Evolutionary conservation across 2,888 invertebrate genomes (phyloP).

Genomic region (Parnassius orleans): DNA sequence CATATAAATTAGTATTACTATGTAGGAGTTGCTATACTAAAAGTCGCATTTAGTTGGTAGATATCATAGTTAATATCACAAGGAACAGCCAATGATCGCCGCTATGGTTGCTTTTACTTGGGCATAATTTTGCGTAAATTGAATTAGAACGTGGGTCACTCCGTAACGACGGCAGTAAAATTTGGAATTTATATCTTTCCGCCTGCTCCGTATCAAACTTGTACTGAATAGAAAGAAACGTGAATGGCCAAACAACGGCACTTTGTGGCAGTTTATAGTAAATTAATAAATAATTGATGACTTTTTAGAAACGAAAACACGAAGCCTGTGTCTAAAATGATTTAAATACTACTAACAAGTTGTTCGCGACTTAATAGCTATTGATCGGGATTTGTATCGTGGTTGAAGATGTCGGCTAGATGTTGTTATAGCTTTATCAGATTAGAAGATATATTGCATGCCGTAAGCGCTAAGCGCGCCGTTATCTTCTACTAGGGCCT

Average conservation of each 20-base stretch:
- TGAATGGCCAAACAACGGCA: neutral
- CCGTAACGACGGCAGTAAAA: conserved; percentile 12
- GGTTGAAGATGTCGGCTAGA: too few relatives aligned
- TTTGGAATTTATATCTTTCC: conserved; percentile 15
- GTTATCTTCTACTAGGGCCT: too few relatives aligned
- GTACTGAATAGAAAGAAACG: neutral
- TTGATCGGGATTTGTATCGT: too few relatives aligned
- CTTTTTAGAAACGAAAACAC: too few relatives aligned
- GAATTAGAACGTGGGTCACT: conserved; percentile 12
- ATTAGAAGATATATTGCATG: too few relatives aligned
- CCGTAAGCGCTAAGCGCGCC: too few relatives aligned
- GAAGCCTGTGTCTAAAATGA: too few relatives aligned
- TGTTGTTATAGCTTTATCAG: too few relatives aligned
- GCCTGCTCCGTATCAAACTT: neutral
- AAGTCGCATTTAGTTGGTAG: conserved; percentile 1
- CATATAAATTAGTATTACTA: conserved; percentile 8
- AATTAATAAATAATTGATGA: too few relatives aligned
- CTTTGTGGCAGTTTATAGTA: neutral
- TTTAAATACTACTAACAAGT: too few relatives aligned
- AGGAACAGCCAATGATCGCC: conserved; percentile 4
- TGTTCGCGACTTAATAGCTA: too few relatives aligned
- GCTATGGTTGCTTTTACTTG: conserved; percentile 2
- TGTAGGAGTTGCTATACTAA: conserved; percentile 12
- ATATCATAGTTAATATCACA: conserved; percentile 5
- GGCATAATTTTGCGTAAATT: conserved; percentile 15